Evolutionary conservation across 2,888 invertebrate species (phyloP), one percentile per base, ranked within the genome.

Genomic region (Merodon equestris): DNA sequence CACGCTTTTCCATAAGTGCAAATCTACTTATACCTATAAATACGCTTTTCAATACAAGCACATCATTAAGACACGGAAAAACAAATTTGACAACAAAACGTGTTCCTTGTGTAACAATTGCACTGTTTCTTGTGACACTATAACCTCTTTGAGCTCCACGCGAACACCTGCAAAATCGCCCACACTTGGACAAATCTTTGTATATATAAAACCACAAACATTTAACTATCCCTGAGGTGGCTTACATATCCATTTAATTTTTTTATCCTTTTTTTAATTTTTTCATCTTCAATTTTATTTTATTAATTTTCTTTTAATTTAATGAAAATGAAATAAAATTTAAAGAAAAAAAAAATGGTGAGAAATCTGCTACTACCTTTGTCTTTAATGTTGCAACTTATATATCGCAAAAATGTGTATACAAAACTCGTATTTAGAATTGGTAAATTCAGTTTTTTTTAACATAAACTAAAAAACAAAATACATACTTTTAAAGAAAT

Each of bases 361-460:
- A 53, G 83, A 83, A 84, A 85, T 81, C 82, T 73, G 85, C 86
- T 84, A 84, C 84, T 86, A 86, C 83, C 87, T 86, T 87, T 88
- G 88, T 88, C 88, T 88, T 88, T 87, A 88, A 88, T 88, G 88
- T 88, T 88, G 88, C 88, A 88, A 88, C 88, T 88, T 86, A 85
- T 87, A 85, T 76, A 79, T 74, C 77, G 66, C 81, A 61, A 71
- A 72, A 74, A 81, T 67, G 63, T 71, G 56, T 70, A 74, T 74
- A 70, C 64, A 58, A 68, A 74, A 60, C 48, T 70, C 68, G 51
- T 64, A 68, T 70, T 70, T 79, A 63, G 54, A 79, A 79, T 79
- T 70, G 63, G 48, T 70, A 68, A 56, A 67, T 67, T 72, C 7
- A 27, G 7, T 63, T 74, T 70, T 44, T 74, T 74, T 74, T 64